Base-by-base conservation (phyloP, 2,113 vertebrate species). In the Albula glossodonta region DNA sequence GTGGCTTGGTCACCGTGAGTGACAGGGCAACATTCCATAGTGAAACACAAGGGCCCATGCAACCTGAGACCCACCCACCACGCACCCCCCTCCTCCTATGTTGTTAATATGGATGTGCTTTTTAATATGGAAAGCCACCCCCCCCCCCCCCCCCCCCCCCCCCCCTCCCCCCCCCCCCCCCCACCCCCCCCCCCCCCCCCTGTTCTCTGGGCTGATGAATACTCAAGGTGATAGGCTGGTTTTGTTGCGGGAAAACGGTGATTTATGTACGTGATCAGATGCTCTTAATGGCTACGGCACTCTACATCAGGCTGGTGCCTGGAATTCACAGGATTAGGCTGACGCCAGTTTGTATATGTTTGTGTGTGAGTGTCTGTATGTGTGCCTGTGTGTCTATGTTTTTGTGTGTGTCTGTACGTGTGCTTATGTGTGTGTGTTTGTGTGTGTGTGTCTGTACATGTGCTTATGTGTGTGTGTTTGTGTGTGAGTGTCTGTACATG, bases 361-460 rank as follows among this genome's bases (percentile, higher is more conserved):
- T 57, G 70, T 41, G 83, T 84, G 63, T 51, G 79, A 81, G 70
- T 74, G 70, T 74, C 22, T 74, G n/a, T 31, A n/a, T 70, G 63
- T n/a, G 63, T 70, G 63, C n/a, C 19, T 6, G 4, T 2, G 63
- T n/a, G 63, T 0, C 19, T 6, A 22, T 5, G 63, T n/a, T 17
- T 7, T 0, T n/a, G 63, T n/a, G 63, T n/a, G 60, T 63, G 60
- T 63, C 10, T 63, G 60, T 63, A 15, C 5, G 60, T 63, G 60
- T 63, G 60, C 17, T 0, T 63, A 5, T 63, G 60, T 63, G 60
- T 63, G 11, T 4, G 17, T 63, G 60, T 63, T 9, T 63, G 60
- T 63, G 60, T 63, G 60, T 63, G 17, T 1, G 60, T 15, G 60
- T 63, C 10, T 12, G 53, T 8, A 12, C 0, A 2, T 8, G 53